phyloP scores from a whole-genome alignment of 2,113 vertebrate genomes.

The Phaetusa simplex region DNA sequence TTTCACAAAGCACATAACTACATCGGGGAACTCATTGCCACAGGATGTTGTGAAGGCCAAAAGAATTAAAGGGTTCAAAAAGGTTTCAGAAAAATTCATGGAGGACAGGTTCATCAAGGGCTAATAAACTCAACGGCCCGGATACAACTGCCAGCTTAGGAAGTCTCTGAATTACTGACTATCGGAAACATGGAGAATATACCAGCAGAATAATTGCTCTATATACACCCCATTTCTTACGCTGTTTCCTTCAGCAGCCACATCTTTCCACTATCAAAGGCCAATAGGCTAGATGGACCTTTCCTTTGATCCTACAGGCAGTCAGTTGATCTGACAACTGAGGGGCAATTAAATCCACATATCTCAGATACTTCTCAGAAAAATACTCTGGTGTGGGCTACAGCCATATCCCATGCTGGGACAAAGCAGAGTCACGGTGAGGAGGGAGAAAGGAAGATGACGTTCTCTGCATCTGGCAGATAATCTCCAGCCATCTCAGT shows the following conservation, averaged over 20 bases:
- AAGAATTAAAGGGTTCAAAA: not conserved
- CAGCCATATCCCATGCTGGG: rapidly evolving
- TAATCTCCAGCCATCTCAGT: not conserved
- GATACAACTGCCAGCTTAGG: not conserved
- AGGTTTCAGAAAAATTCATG: not conserved
- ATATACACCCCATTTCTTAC: not conserved
- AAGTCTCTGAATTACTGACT: not conserved
- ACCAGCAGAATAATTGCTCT: not conserved
- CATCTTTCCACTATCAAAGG: not conserved
- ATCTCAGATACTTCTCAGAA: not conserved
- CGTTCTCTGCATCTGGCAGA: not conserved
- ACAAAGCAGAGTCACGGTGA: not conserved
- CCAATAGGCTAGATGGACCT: not conserved
- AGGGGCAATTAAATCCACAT: not conserved
- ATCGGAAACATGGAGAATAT: not conserved
- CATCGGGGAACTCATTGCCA: not conserved
- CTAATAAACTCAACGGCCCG: not conserved
- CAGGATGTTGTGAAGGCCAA: not conserved
- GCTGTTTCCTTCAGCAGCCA: not conserved
- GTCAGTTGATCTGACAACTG: not conserved
- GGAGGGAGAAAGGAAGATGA: not conserved
- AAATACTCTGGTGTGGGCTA: not conserved
- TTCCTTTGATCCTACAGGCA: not conserved
- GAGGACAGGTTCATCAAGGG: not conserved
- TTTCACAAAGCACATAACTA: not conserved